These are phyloP conservation scores for Pseudomugil tenellus DNA, from an alignment of 2,797 vertebrate genomes.

Conservation along the genomic window DNA sequence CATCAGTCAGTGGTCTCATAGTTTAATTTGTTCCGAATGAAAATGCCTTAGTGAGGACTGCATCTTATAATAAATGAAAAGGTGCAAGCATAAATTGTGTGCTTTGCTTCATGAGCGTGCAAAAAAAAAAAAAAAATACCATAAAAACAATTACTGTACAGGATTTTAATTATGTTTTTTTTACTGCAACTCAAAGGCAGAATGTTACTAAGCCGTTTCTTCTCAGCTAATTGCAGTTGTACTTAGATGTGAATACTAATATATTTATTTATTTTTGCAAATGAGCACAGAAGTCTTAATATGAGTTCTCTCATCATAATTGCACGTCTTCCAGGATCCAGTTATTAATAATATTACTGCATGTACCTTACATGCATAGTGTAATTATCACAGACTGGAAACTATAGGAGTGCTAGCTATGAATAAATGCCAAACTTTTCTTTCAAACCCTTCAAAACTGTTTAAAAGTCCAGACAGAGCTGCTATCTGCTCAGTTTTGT, in stretches of 20 bases:
- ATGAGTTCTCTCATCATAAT: slow-evolving; percentile 9
- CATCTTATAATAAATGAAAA: slow-evolving; percentile 12
- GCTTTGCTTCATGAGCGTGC: slow-evolving; percentile 31
- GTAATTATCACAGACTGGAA: slow-evolving; percentile 11
- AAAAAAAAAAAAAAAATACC: slow-evolving; percentile 11
- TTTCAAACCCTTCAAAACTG: background rate
- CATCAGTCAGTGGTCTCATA: slow-evolving; percentile 39
- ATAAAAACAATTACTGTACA: slow-evolving; percentile 28
- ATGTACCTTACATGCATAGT: slow-evolving; percentile 6
- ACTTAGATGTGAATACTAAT: slow-evolving; percentile 34
- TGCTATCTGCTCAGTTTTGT: slow-evolving; percentile 28
- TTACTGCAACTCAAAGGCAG: slow-evolving; percentile 43
- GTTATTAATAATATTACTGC: background rate
- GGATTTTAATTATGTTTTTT: slow-evolving; percentile 42
- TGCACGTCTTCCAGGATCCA: slow-evolving; percentile 4
- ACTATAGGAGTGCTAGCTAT: background rate
- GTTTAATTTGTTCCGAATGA: slow-evolving; percentile 41
- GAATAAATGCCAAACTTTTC: slow-evolving; percentile 13
- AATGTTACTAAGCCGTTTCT: slow-evolving; percentile 44
- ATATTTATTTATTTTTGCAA: slow-evolving; percentile 31
- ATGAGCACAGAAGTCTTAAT: slow-evolving; percentile 22
- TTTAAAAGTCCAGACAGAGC: slow-evolving; percentile 22
- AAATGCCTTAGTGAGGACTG: slow-evolving; percentile 21
- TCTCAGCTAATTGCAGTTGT: slow-evolving; percentile 24
- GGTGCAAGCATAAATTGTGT: background rate